Conservation (phyloP, 2,888 invertebrate genomes). For the Torymus aiolomorphi region DNA sequence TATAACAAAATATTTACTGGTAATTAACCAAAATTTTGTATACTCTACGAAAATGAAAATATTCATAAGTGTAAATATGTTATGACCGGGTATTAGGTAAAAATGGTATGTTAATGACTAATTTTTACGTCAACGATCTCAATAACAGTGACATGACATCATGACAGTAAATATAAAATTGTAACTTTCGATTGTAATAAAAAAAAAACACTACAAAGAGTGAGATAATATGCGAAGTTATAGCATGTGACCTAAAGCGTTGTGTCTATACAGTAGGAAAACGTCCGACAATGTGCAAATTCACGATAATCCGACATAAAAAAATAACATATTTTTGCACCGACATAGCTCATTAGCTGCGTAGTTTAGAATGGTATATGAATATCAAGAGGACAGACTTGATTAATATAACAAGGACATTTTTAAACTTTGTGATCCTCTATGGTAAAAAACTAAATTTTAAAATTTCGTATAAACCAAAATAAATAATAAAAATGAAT, state of each 20-base stretch:
- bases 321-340: slow-evolving; percentile 74
- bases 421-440: background rate
- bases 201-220: slow-evolving; percentile 36
- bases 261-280: slow-evolving; percentile 51
- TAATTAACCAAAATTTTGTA: background rate
- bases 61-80: slow-evolving; percentile 31
- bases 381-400: slow-evolving; percentile 36
- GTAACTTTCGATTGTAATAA: slow-evolving; percentile 32
- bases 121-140: slow-evolving; percentile 35
- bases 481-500: background rate
- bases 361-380: slow-evolving; percentile 40
- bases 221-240: slow-evolving; percentile 43
- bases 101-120: slow-evolving; percentile 6
- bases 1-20: background rate
- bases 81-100: background rate
- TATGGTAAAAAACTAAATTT: too few relatives aligned
- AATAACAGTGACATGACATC: slow-evolving; percentile 28
- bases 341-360: slow-evolving; percentile 58
- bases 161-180: slow-evolving; percentile 33
- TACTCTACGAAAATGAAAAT: background rate
- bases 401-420: background rate
- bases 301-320: slow-evolving; percentile 67
- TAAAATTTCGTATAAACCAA: too few relatives aligned
- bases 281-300: slow-evolving; percentile 66
- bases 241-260: slow-evolving; percentile 43